Conservation (phyloP, 2,113 vertebrate species). For the Peromyscus leucopus region DNA sequence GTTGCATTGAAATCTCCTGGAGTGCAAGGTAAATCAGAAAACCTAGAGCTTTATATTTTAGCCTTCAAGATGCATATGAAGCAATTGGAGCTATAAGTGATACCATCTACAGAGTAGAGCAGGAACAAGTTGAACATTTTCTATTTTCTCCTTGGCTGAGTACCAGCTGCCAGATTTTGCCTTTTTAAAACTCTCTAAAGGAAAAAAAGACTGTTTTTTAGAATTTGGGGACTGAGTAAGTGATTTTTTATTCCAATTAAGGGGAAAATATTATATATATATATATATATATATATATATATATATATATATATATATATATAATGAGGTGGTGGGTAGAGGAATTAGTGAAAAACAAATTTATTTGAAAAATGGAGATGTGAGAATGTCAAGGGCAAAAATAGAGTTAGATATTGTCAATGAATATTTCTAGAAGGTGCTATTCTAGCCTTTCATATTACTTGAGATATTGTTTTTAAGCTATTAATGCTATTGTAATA, state of each 20-base stretch:
- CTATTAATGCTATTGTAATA: not conserved
- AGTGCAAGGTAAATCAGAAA: slow-evolving; percentile 32
- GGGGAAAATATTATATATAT: not conserved
- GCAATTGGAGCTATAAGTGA: not conserved
- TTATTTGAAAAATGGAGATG: not conserved
- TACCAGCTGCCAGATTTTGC: not conserved
- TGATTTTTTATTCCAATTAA: not conserved
- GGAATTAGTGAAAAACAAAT: not conserved
- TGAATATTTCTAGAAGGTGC: not conserved
- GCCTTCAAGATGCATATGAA: not conserved
- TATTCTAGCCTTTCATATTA: not conserved
- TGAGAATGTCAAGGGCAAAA: not conserved
- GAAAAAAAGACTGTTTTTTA: not conserved
- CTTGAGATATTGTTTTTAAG: not conserved
- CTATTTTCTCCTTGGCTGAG: slow-evolving; percentile 8
- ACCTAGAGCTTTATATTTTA: not conserved
- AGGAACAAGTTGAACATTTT: slow-evolving; percentile 39
- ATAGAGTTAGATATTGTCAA: not conserved
- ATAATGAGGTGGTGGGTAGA: not conserved
- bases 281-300: not conserved
- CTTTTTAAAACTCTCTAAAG: not conserved
- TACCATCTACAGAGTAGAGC: not conserved
- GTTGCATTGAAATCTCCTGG: not conserved
- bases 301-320: not conserved
- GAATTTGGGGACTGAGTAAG: not conserved